A percentile compares a stretch with the other conserved stretches of the same genome.
Conservation (phyloP, 2,888 invertebrate genomes). For the Geotrupes spiniger region DNA sequence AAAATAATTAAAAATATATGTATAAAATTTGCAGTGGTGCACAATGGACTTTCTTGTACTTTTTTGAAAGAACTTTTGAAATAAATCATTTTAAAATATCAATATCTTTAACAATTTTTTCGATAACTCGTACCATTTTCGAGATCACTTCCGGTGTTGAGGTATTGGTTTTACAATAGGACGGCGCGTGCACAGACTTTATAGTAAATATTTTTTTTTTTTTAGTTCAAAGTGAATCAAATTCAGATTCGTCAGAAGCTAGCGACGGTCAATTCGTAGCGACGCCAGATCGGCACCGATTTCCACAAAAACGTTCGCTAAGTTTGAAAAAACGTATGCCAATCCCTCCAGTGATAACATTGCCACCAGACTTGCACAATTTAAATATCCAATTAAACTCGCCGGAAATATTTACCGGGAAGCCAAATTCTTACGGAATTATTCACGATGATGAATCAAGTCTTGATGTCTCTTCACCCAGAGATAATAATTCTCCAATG, state of each 20-base stretch:
- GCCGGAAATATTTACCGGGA: constrained; percentile 46
- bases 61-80: no score
- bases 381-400: constrained; percentile 48
- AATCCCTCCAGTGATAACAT: constrained; percentile 38
- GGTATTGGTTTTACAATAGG: not conserved
- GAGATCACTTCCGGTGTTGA: not conserved
- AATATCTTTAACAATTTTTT: no score
- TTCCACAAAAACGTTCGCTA: constrained; percentile 50
- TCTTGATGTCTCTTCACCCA: constrained; percentile 63
- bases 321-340: constrained; percentile 49
- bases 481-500: constrained; percentile 64
- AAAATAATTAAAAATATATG: not conserved
- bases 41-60: no score
- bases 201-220: no score
- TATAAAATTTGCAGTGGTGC: not conserved
- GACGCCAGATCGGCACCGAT: constrained; percentile 42
- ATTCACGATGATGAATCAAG: constrained; percentile 65
- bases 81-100: no score
- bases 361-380: constrained; percentile 59
- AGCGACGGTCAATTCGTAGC: constrained; percentile 45
- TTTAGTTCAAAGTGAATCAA: constrained; percentile 46
- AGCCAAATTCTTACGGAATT: constrained; percentile 51
- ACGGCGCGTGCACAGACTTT: no score
- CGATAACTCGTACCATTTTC: no score
- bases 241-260: constrained; percentile 47